These are phyloP conservation scores for Boleophthalmus pectinirostris DNA, from an alignment of 2,113 vertebrate genomes.

Conservation along the genomic window DNA sequence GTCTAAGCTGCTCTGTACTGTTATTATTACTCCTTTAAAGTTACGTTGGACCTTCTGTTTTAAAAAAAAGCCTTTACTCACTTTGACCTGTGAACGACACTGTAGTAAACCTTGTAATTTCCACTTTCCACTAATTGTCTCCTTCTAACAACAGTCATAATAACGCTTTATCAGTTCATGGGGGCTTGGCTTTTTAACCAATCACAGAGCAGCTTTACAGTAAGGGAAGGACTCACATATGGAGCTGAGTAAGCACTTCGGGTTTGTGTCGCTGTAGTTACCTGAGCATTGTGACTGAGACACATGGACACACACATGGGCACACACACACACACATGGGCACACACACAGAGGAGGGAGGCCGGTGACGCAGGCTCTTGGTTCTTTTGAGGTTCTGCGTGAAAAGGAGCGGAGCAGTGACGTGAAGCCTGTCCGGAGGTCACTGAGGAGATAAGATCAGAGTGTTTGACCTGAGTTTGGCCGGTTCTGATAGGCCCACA, in stretches of 20 bases:
- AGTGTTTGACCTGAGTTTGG: constrained; percentile 32
- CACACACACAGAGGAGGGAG: too few species aligned
- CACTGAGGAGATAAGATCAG: constrained; percentile 66
- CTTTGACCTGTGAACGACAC: neutral
- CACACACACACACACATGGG: too few species aligned
- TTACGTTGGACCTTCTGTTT: too few species aligned
- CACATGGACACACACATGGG: too few species aligned
- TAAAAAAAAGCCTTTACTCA: neutral
- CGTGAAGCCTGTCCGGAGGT: constrained; percentile 61
- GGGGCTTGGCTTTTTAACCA: constrained; percentile 49
- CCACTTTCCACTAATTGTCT: constrained; percentile 1
- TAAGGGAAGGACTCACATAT: neutral
- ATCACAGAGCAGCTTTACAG: constrained; percentile 23
- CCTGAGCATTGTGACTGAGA: too few species aligned
- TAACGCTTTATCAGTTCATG: constrained; percentile 4
- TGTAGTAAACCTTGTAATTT: neutral
- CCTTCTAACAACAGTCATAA: constrained; percentile 6
- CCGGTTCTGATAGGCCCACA: constrained; percentile 33
- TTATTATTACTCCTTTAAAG: too few species aligned
- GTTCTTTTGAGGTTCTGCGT: neutral
- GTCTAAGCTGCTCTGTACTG: too few species aligned
- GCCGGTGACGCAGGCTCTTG: neutral
- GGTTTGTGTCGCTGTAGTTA: neutral
- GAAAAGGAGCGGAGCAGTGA: constrained; percentile 33
- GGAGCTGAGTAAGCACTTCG: constrained; percentile 8